Conservation (phyloP, 2,888 invertebrate genomes). For the Drosophila paracracens region DNA sequence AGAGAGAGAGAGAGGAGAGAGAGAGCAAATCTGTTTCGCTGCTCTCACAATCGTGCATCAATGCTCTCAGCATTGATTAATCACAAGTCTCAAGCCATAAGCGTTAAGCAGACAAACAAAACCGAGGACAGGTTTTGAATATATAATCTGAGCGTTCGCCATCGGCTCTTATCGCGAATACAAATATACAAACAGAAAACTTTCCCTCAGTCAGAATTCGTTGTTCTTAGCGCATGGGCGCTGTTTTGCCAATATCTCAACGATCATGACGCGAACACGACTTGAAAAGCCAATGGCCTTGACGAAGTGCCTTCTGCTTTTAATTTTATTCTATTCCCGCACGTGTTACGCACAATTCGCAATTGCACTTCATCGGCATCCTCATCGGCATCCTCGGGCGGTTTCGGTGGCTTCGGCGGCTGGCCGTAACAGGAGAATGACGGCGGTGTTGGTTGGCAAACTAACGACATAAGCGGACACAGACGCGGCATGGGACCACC, state of each 20-base stretch:
- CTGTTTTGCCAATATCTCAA: not conserved
- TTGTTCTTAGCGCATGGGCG: constrained; percentile 48
- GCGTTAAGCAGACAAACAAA: constrained; percentile 20
- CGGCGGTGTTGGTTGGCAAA: constrained; percentile 1
- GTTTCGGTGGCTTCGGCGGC: constrained; percentile 11
- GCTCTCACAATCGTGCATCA: constrained; percentile 34
- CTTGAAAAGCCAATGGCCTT: constrained; percentile 30
- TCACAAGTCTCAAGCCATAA: constrained; percentile 1
- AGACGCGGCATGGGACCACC: constrained; percentile 14
- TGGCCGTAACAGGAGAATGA: constrained; percentile 19
- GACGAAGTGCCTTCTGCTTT: constrained; percentile 9
- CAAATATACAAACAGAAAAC: not conserved
- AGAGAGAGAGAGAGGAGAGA: constrained; percentile 2
- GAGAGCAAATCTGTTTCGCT: constrained; percentile 11
- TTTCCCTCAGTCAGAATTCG: constrained; percentile 61
- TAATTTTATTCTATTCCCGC: constrained; percentile 7
- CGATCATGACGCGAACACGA: constrained; percentile 46
- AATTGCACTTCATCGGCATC: constrained; percentile 45
- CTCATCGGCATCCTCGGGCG: constrained; percentile 45
- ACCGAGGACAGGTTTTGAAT: constrained; percentile 58
- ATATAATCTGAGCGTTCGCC: constrained; percentile 6
- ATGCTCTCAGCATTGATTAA: constrained; percentile 43
- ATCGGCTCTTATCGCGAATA: constrained; percentile 36
- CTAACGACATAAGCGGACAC: constrained; percentile 1
- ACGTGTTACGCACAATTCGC: constrained; percentile 50